Evolutionary conservation across 2,888 invertebrate genomes (phyloP).

Genomic region (Hoplodrina blanda): DNA sequence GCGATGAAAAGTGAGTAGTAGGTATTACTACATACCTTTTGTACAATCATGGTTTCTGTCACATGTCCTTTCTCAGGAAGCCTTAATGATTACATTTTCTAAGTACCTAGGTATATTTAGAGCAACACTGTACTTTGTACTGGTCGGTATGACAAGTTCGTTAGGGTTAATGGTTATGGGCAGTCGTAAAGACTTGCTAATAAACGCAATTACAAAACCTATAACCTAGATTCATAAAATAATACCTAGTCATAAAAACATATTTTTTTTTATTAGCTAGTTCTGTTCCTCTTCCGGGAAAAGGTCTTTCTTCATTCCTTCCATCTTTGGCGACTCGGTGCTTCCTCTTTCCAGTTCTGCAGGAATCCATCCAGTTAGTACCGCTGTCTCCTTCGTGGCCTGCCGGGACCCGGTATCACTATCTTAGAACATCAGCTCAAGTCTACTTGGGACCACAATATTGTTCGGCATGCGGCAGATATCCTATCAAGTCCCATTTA

Average conservation of each 20-base stretch:
- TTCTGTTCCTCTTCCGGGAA: too few relatives aligned
- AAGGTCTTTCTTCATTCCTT: too few relatives aligned
- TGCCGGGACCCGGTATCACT: too few relatives aligned
- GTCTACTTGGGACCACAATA: too few relatives aligned
- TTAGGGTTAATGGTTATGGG: slow-evolving; percentile 15
- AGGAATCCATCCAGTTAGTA: too few relatives aligned
- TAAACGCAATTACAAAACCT: slow-evolving; percentile 32
- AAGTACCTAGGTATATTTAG: too few relatives aligned
- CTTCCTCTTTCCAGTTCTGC: too few relatives aligned
- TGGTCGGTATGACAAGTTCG: not conserved
- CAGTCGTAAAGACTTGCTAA: slow-evolving; percentile 24
- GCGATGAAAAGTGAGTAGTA: slow-evolving; percentile 40
- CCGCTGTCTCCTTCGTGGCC: too few relatives aligned
- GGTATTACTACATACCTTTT: not conserved
- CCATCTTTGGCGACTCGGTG: too few relatives aligned
- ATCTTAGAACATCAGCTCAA: too few relatives aligned
- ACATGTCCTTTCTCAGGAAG: slow-evolving; percentile 2
- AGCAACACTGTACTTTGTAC: slow-evolving; percentile 5
- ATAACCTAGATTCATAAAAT: slow-evolving; percentile 6
- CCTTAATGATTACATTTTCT: not conserved
- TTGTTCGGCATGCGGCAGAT: too few relatives aligned
- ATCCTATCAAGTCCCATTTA: too few relatives aligned
- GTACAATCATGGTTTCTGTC: not conserved
- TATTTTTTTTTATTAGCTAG: not conserved
- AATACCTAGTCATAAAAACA: slow-evolving; percentile 4